Evolutionary conservation across 2,888 invertebrate species (phyloP), one percentile per base, ranked within the genome.

Genomic region (Lamellibrachia columna): DNA sequence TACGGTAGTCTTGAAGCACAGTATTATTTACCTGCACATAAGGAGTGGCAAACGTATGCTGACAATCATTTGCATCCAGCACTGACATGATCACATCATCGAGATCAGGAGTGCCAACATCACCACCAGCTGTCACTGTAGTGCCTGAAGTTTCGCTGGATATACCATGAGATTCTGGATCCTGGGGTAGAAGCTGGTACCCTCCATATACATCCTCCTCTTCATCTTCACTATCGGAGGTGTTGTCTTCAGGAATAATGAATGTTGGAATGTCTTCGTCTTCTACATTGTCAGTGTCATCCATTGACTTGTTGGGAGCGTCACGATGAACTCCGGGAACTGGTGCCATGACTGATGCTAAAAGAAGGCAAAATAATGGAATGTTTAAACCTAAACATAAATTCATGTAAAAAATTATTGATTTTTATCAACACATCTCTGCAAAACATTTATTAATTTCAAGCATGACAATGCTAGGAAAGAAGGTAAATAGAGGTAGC

Each of bases 201-300:
- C 75, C 75, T 75, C 75, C 75, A 75, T 75, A 75, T 15, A 75
- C 6, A n/a, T 75, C 75, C n/a, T 75, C 75, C 11, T 75, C 75
- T n/a, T 6, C 75, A 75, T 75, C 75, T 6, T 75, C 75, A 15
- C 75, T 75, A 75, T 75, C 75, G n/a, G 75, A 75, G 75, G 75
- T 22, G 22, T 75, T 75, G 75, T 75, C 75, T 75, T 3, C 75
- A 22, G 75, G 75, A 75, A 75, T 75, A 22, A 75, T 75, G 75
- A 75, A 75, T 75, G 75, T 75, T 75, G 75, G 75, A 75, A 75
- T 75, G 75, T 75, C 75, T 75, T 75, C 75, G 4, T 75, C 75
- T 6, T 75, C 75, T 75, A 75, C 75, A 22, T 15, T 75, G 75
- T 75, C 75, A 1, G 75, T 22, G 75, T 75, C 22, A 15, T 22